phyloP scores from a whole-genome alignment of 64 coral and sea anemone genomes.

The Cladopsammia gracilis region DNA sequence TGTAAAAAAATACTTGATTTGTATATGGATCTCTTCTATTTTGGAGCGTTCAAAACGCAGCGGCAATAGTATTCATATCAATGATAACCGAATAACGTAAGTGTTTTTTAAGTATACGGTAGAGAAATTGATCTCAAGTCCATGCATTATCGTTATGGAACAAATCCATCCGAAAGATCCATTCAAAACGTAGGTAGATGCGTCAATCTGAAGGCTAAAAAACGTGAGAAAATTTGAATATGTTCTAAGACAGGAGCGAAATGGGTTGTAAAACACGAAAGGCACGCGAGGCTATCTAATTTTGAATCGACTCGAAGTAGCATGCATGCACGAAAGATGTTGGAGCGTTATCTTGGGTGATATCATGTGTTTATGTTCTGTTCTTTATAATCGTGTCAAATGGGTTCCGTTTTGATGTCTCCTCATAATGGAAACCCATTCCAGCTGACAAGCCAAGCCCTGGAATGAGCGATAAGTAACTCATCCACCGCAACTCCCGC shows the following conservation, averaged over 20 bases:
- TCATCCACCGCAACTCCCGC: background rate
- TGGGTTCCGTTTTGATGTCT: slow-evolving; percentile 43
- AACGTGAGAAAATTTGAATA: background rate
- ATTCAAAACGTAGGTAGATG: background rate
- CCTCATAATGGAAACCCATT: slow-evolving; percentile 49
- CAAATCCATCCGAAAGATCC: background rate
- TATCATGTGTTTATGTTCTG: slow-evolving; percentile 66
- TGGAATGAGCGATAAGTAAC: slow-evolving; percentile 29
- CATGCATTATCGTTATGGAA: background rate
- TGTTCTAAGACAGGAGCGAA: background rate
- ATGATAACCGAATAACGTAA: background rate
- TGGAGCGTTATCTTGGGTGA: slow-evolving; percentile 22
- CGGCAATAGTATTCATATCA: background rate
- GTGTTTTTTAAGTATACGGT: slow-evolving; percentile 34
- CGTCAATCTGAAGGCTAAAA: too few relatives aligned
- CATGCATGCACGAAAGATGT: background rate
- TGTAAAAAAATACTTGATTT: too few relatives aligned
- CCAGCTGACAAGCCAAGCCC: slow-evolving; percentile 55
- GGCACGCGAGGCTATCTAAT: slow-evolving; percentile 1
- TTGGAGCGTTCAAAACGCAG: background rate
- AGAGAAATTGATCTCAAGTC: background rate
- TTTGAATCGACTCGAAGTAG: background rate
- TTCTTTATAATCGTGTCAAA: slow-evolving; percentile 42
- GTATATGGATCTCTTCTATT: too few relatives aligned
- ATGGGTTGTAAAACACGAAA: background rate